These are phyloP conservation scores for Brachyrhaphis roseni DNA, from an alignment of 2,797 vertebrate species.

Conservation along the genomic window DNA sequence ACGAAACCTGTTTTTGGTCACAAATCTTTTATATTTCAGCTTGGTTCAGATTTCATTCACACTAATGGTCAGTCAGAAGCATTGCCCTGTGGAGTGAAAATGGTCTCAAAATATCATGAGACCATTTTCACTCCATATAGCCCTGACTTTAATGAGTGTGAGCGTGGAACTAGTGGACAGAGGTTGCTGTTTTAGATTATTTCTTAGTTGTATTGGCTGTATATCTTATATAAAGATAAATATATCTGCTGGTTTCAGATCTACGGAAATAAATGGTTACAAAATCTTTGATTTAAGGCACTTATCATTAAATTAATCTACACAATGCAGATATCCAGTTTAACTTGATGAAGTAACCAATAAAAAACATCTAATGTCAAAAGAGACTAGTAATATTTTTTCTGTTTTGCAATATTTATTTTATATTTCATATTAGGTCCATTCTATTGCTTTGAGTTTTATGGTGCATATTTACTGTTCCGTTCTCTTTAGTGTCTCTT, in stretches of 20 bases:
- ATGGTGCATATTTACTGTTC: neutral
- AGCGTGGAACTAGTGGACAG: neutral
- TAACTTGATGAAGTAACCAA: neutral
- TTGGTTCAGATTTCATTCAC: neutral
- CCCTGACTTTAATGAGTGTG: neutral
- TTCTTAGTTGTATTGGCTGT: neutral
- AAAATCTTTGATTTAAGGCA: neutral
- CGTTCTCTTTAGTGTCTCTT: neutral
- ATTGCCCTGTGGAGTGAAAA: too few species aligned
- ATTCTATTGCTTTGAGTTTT: neutral
- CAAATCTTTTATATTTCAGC: neutral
- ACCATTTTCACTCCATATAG: too few species aligned
- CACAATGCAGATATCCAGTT: neutral
- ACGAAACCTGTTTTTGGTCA: neutral
- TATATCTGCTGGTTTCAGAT: neutral
- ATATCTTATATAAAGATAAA: neutral
- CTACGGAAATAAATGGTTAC: neutral
- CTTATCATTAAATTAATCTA: neutral
- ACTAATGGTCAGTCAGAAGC: neutral
- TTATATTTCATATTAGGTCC: neutral
- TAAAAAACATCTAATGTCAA: neutral
- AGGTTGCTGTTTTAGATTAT: neutral
- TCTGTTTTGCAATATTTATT: neutral
- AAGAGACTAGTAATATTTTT: too few species aligned
- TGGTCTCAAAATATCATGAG: too few species aligned